Base-by-base conservation (phyloP, 2,888 invertebrate species). In the Luperina nickerlii region DNA sequence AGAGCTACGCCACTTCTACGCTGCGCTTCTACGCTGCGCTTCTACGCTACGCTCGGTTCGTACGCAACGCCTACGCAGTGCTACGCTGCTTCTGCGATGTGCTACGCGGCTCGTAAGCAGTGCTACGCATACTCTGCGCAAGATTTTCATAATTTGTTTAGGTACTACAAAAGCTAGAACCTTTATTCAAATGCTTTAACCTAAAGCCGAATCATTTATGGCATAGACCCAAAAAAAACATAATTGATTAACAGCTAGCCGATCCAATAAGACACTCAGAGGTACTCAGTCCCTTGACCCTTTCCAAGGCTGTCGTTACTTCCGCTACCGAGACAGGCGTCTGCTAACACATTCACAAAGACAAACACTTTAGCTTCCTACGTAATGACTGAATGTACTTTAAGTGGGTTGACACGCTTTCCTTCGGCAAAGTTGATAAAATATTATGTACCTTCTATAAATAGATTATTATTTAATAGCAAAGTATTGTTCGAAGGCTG, bases 281-380 rank as follows among this genome's bases (percentile, higher is more conserved):
- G 79, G 60, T 27, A 83, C 51, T 76, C 76, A 38, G 79, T 80
- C 82, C 81, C 83, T 88, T 89, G 88, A 85, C 81, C 86, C 85
- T 87, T 76, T 62, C 67, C 87, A 89, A 89, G 88, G 88, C 76
- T 78, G 67, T 13, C 48, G 78, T 67, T 38, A 54, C 87, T 87
- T 88, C 89, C 88, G 87, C 81, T 87, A 80, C 70, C 72, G 73
- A 83, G 80, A 72, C 60, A 76, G 63, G 66, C 42, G 69, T 70
- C 38, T 76, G 78, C 51, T 86, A 63, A 72, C 76, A 79, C 73
- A 72, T 75, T 69, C 68, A 77, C 60, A 79, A 79, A 85, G 62
- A 81, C 70, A 82, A 85, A 85, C 77, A 84, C 67, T 66, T 68
- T 65, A 79, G 69, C 48, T 78, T 48, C 65, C 32, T 27, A 75